Evolutionary conservation across 2,113 vertebrate species (phyloP).

Genomic region (Sinocyclocheilus grahami): DNA sequence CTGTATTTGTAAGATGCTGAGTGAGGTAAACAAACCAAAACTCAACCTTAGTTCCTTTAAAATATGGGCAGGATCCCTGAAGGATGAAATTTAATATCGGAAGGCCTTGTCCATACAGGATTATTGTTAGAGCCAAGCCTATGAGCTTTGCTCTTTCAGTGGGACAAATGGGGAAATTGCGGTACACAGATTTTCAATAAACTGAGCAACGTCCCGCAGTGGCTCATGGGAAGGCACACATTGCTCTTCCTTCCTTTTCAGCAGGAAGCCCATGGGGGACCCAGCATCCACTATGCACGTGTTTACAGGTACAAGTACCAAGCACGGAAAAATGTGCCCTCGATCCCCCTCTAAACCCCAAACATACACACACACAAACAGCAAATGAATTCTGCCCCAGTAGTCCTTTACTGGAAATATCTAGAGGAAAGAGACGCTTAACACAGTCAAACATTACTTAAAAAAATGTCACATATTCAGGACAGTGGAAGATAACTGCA

Average conservation of each 20-base stretch:
- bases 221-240: conserved; percentile 63
- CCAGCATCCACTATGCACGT: conserved; percentile 58
- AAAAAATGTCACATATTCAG: conserved; percentile 71
- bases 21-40: conserved; percentile 46
- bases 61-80: conserved; percentile 75
- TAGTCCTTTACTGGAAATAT: conserved; percentile 74
- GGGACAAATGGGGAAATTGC: conserved; percentile 81
- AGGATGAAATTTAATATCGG: conserved; percentile 77
- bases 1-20: conserved; percentile 1
- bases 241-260: conserved; percentile 67
- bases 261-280: conserved; percentile 63
- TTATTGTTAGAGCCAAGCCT: conserved; percentile 79
- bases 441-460: conserved; percentile 67
- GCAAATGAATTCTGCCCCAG: conserved; percentile 41
- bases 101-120: conserved; percentile 78
- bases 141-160: conserved; percentile 80
- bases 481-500: conserved; percentile 71
- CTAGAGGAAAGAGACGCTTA: conserved; percentile 68
- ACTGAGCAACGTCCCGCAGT: conserved; percentile 68
- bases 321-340: conserved; percentile 19
- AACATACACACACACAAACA: conserved; percentile 35
- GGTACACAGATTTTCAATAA: conserved; percentile 80
- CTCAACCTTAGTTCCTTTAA: conserved; percentile 74
- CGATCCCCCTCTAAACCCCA: conserved; percentile 4
- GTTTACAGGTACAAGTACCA: conserved; percentile 71